Conservation (phyloP, 2,113 vertebrate genomes). For the Xiphophorus maculatus region DNA sequence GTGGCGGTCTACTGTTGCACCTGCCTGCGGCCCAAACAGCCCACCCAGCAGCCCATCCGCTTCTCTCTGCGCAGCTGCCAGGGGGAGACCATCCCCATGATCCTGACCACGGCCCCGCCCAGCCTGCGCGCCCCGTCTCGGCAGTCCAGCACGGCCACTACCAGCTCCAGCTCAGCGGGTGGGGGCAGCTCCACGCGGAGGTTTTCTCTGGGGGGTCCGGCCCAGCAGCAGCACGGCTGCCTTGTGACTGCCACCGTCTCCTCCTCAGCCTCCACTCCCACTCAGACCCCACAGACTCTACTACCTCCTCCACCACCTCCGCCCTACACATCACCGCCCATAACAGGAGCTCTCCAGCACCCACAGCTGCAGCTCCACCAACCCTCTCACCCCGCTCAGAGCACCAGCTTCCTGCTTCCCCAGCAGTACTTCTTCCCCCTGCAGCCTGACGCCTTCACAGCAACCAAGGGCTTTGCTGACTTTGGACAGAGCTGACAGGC, state of each 20-base stretch:
- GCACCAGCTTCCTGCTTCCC: conserved; percentile 84
- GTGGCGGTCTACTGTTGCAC: conserved; percentile 97
- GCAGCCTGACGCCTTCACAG: conserved; percentile 85
- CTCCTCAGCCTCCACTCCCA: conserved; percentile 64
- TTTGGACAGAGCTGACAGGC: conserved; percentile 87
- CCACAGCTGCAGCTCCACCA: conserved; percentile 78
- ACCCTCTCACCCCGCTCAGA: conserved; percentile 79
- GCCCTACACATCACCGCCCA: conserved; percentile 83
- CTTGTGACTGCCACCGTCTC: conserved; percentile 76
- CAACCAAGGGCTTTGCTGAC: conserved; percentile 87
- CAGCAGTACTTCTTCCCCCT: conserved; percentile 91
- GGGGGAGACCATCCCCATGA: conserved; percentile 97
- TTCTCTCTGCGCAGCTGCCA: conserved; percentile 94
- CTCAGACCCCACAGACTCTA: conserved; percentile 64
- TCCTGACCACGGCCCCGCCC: conserved; percentile 85
- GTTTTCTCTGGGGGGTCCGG: conserved; percentile 87
- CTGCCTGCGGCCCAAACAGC: conserved; percentile 93
- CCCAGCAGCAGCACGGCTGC: conserved; percentile 78
- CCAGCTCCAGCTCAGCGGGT: conserved; percentile 89
- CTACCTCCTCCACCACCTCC: conserved; percentile 82
- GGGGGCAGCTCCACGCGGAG: conserved; percentile 85
- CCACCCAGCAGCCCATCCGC: conserved; percentile 88
- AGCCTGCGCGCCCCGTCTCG: conserved; percentile 89
- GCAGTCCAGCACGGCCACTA: conserved; percentile 93
- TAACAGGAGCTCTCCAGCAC: conserved; percentile 72